These are phyloP conservation scores for Sebastes fasciatus DNA, from an alignment of 2,113 vertebrate species.

Conservation along the genomic window DNA sequence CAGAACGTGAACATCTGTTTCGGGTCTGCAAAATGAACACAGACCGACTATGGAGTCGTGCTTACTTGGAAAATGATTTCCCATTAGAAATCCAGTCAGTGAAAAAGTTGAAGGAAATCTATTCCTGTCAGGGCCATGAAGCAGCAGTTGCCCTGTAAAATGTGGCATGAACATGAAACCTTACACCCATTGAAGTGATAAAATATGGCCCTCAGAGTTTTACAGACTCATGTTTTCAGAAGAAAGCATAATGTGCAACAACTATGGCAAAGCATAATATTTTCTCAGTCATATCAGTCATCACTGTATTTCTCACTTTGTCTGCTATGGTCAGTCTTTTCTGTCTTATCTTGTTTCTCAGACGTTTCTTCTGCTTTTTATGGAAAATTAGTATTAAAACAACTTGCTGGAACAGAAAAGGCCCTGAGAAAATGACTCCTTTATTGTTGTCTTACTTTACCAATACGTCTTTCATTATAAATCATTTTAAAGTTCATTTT, in stretches of 20 bases:
- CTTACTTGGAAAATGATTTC: slow-evolving; percentile 74
- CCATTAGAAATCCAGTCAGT: slow-evolving; percentile 70
- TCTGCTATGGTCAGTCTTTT: neutral
- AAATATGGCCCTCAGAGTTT: slow-evolving; percentile 71
- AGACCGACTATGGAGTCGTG: slow-evolving; percentile 55
- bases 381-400: neutral
- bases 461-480: neutral
- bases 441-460: neutral
- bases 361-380: slow-evolving; percentile 7
- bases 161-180: slow-evolving; percentile 59
- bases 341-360: neutral
- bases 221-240: slow-evolving; percentile 54
- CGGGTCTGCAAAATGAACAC: slow-evolving; percentile 65
- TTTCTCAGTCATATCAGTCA: slow-evolving; percentile 23
- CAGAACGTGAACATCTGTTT: slow-evolving; percentile 78
- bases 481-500: neutral
- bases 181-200: slow-evolving; percentile 65
- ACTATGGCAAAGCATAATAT: slow-evolving; percentile 48
- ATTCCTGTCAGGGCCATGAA: slow-evolving; percentile 50
- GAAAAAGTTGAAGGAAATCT: slow-evolving; percentile 68
- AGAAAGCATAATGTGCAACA: slow-evolving; percentile 60
- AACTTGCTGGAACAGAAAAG: neutral
- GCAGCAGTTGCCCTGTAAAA: slow-evolving; percentile 43
- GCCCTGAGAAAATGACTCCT: neutral
- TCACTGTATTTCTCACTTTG: slow-evolving; percentile 17